Base-by-base conservation (phyloP, 2,113 vertebrate genomes). In the Gavialis gangeticus region DNA sequence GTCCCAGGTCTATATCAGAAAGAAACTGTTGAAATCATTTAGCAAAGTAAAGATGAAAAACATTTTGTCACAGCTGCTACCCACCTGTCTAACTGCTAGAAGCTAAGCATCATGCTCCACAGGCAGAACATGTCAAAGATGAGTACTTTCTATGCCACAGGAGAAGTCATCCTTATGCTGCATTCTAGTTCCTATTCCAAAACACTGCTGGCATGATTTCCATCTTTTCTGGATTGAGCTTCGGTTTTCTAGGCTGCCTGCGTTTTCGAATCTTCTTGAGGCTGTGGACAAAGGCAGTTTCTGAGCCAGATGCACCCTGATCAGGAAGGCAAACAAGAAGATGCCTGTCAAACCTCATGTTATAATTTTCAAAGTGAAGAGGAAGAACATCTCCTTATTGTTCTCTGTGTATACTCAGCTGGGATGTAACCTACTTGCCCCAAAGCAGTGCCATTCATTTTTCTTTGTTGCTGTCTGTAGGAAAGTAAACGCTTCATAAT, bases 341-440 rank as follows among this genome's bases (percentile, higher is more conserved):
- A 4, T 85, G 73, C 24, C 76, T 69, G 37, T 30, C 15, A 9
- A 22, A 0, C 37, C n/a, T 12, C 14, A 4, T 57, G 37, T 18
- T 69, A 27, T 75, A 0, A 1, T 12, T 28, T 34, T 25, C 0
- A 0, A 69, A 57, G 66, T 27, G 78, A 71, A 59, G 71, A 82
- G 46, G 34, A 54, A 37, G 6, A 22, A 10, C 60, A 24, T 62
- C 60, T 24, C 21, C 21, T 62, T 10, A 82, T 67, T 34, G 5
- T 17, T 19, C 55, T 79, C 30, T 56, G 89, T 76, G 25, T 56
- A 8, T 28, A 71, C 92, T 82, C 82, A 90, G 60, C 58, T 86
- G 73, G 84, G 82, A 21, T 15, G 78, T 88, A 79, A 3, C 0
- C 24, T 81, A 73, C 58, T 60, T 84, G 4, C 75, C 82, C 11